These are phyloP conservation scores for Lerema accius DNA, from an alignment of 1,140 invertebrate genomes.

Conservation along the genomic window DNA sequence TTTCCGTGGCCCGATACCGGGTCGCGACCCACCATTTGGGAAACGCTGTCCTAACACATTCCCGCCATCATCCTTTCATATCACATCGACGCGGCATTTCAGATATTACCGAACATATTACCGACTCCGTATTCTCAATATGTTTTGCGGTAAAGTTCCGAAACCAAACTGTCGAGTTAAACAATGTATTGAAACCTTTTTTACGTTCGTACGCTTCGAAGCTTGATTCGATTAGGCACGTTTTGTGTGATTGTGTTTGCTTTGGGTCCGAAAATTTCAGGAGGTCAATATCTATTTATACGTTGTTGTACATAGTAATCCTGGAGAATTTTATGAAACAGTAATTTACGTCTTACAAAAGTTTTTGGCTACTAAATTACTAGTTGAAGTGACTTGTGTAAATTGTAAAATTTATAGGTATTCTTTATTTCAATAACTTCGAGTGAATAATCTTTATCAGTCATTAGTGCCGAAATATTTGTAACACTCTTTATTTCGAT, in stretches of 20 bases:
- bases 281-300: neutral
- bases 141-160: constrained; percentile 35
- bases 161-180: constrained; percentile 2
- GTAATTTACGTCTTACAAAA: too few species aligned
- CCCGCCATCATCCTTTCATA: constrained; percentile 54
- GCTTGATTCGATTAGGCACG: constrained; percentile 29
- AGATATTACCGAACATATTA: constrained; percentile 55
- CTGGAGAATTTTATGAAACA: too few species aligned
- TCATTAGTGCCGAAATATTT: too few species aligned
- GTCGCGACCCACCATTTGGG: too few species aligned
- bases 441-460: too few species aligned
- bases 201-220: constrained; percentile 3
- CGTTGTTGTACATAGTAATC: too few species aligned
- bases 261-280: constrained; percentile 32
- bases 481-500: too few species aligned
- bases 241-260: constrained; percentile 41
- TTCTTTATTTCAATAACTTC: too few species aligned
- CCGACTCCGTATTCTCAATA: constrained; percentile 49
- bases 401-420: too few species aligned
- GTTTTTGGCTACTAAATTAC: too few species aligned
- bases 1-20: too few species aligned
- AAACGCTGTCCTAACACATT: constrained; percentile 30
- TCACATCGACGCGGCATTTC: constrained; percentile 52
- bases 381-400: too few species aligned
- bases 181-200: constrained; percentile 23